phyloP scores from a whole-genome alignment of 2,113 vertebrate genomes.

The Calyptomena viridis region DNA sequence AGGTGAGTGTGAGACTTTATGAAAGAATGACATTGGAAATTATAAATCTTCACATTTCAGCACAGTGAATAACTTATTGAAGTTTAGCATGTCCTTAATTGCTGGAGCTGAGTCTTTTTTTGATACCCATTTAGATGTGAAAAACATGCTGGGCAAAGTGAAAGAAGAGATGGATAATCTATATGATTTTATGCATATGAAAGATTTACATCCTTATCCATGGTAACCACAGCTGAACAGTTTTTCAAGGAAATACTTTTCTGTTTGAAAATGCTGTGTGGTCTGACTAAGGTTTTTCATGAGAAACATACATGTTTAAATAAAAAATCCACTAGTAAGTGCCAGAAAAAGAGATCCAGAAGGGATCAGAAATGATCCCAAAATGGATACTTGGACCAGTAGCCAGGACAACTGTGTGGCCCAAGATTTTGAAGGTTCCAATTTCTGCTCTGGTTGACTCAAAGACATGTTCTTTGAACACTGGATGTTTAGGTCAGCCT shows the following conservation, averaged over 20 bases:
- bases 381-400: not conserved
- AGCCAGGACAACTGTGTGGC: not conserved
- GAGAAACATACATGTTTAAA: not conserved
- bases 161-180: slow-evolving; percentile 3
- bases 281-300: not conserved
- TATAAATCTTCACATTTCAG: not conserved
- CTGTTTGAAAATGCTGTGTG: not conserved
- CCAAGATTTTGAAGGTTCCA: not conserved
- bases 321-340: not conserved
- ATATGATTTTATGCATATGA: not conserved
- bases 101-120: not conserved
- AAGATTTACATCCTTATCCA: slow-evolving; percentile 33
- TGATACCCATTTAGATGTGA: not conserved
- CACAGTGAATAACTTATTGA: not conserved
- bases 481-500: not conserved
- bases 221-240: slow-evolving; percentile 25
- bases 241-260: not conserved
- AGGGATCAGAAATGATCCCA: not conserved
- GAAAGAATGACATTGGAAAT: not conserved
- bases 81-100: not conserved
- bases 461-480: not conserved
- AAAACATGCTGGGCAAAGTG: not conserved
- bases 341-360: not conserved
- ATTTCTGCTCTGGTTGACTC: not conserved
- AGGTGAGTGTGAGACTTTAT: not conserved